Conservation (phyloP, 2,113 vertebrate genomes). For the Aptenodytes forsteri region DNA sequence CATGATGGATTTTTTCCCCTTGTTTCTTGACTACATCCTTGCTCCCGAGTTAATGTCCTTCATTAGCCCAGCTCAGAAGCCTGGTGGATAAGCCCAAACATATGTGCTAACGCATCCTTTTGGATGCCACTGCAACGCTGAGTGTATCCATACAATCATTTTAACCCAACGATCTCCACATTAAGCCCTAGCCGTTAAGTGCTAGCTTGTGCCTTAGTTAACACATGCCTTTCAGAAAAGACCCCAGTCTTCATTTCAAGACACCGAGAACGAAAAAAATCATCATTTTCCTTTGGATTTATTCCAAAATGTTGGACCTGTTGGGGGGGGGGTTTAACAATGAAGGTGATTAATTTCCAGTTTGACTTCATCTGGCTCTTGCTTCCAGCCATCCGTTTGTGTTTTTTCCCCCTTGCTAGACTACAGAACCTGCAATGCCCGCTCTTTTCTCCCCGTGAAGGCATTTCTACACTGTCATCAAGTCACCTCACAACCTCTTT, state of each 20-base stretch:
- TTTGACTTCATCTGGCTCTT: background rate
- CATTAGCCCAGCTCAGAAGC: background rate
- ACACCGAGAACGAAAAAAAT: accelerated
- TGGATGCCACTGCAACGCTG: background rate
- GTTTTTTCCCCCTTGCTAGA: background rate
- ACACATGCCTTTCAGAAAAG: background rate
- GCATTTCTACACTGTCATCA: slow-evolving; percentile 39
- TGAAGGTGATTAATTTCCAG: slow-evolving; percentile 3
- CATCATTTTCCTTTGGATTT: background rate
- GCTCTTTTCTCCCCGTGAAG: background rate
- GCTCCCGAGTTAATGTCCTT: background rate
- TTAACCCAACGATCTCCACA: background rate
- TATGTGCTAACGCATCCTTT: background rate
- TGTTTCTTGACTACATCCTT: background rate
- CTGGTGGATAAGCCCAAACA: background rate
- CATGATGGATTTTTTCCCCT: background rate
- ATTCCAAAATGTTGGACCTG: background rate
- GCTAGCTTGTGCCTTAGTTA: background rate
- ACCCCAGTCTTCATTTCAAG: background rate
- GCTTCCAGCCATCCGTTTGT: background rate
- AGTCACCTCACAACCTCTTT: slow-evolving; percentile 24
- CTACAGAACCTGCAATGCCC: background rate
- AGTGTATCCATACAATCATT: background rate
- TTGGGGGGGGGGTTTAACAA: background rate
- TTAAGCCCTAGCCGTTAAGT: background rate